Conservation (phyloP, 2,888 invertebrate species). For the Suillia variegata region DNA sequence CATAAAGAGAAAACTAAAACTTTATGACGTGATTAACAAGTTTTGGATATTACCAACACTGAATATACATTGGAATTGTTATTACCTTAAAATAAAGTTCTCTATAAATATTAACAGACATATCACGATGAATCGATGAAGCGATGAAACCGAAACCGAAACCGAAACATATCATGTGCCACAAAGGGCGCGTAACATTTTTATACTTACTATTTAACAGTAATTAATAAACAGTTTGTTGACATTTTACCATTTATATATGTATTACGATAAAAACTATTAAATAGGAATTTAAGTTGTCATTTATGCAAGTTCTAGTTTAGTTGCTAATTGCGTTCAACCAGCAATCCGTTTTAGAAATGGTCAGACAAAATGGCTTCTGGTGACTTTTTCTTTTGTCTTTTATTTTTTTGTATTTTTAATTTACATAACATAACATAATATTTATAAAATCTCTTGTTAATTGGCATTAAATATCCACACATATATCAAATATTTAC, state of each 20-base stretch:
- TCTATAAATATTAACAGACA: slow-evolving; percentile 24
- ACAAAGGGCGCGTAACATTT: slow-evolving; percentile 20
- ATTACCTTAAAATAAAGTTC: not conserved
- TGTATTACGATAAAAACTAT: not conserved
- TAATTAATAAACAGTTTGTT: not conserved
- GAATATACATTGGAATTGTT: slow-evolving; percentile 25
- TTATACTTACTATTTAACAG: slow-evolving; percentile 25
- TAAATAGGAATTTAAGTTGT: not conserved
- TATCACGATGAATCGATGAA: no score
- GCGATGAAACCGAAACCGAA: no score
- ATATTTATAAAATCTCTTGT: no score
- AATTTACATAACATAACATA: no score
- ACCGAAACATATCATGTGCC: slow-evolving; percentile 44
- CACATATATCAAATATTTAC: no score
- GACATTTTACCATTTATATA: not conserved
- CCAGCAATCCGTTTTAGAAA: no score
- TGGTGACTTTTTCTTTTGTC: no score
- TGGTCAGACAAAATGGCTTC: no score
- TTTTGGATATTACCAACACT: slow-evolving; percentile 29
- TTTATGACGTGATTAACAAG: slow-evolving; percentile 3
- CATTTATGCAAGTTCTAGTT: not conserved
- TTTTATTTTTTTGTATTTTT: not conserved
- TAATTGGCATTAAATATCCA: no score
- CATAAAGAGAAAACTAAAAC: slow-evolving; percentile 1
- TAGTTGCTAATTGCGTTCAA: no score